These are phyloP conservation scores for Meloidogyne floridensis DNA, from an alignment of 1,140 invertebrate species.

Conservation along the genomic window DNA sequence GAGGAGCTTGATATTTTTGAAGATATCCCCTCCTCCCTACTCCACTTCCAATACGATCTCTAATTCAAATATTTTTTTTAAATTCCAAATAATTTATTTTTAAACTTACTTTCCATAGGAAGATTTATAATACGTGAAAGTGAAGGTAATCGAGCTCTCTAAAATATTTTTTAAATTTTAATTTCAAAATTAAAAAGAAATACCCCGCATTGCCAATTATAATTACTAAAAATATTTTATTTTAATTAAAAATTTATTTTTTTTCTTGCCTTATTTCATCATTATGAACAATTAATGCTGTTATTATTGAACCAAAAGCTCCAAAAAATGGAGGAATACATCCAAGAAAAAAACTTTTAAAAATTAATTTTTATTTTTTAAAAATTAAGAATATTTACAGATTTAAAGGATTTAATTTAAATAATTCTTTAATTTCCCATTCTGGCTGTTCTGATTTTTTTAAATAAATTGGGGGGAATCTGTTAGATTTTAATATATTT, in stretches of 20 bases:
- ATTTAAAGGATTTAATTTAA: conserved; percentile 51
- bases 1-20: no score
- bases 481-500: not conserved
- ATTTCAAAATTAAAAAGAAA: conserved; percentile 22
- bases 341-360: conserved; percentile 54
- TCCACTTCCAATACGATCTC: no score
- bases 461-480: conserved; percentile 3
- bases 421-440: conserved; percentile 37
- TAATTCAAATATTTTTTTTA: not conserved
- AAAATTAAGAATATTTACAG: conserved; percentile 34
- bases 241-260: conserved; percentile 28
- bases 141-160: conserved; percentile 59
- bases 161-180: conserved; percentile 30
- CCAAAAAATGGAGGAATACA: conserved; percentile 64
- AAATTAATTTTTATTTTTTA: not conserved
- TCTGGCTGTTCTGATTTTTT: conserved; percentile 16
- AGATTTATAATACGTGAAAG: conserved; percentile 61
- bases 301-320: conserved; percentile 60
- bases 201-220: conserved; percentile 66
- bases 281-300: conserved; percentile 62
- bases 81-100: not conserved
- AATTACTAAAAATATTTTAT: conserved; percentile 39
- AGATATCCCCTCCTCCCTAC: no score
- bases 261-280: conserved; percentile 60
- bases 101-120: conserved; percentile 51